These are phyloP conservation scores for Lonchura striata DNA, from an alignment of 2,113 vertebrate species.

Conservation along the genomic window DNA sequence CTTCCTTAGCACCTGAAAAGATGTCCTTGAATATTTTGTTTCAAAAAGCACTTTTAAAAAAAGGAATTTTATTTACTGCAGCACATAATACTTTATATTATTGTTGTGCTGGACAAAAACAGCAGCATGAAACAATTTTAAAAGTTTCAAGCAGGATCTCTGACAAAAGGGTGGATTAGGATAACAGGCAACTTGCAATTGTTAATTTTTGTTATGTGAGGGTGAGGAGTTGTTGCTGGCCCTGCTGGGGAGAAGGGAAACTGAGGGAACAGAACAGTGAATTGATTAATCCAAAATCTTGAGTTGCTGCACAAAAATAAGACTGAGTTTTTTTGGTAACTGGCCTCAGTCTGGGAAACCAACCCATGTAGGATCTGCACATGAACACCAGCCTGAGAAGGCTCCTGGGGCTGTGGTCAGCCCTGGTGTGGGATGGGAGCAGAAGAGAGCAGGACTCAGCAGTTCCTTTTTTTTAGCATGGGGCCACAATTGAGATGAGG, in stretches of 20 bases:
- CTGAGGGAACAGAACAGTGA: background rate
- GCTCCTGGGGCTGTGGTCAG: background rate
- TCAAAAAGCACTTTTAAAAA: background rate
- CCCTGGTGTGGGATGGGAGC: background rate
- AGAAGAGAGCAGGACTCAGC: background rate
- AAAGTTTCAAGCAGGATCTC: background rate
- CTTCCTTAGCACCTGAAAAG: background rate
- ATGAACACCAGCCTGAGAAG: background rate
- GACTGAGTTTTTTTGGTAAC: background rate
- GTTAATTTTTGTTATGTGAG: background rate
- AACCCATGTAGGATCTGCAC: background rate
- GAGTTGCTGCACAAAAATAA: background rate
- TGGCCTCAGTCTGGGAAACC: background rate
- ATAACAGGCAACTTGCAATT: background rate
- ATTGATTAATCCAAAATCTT: background rate
- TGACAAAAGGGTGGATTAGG: rapidly evolving
- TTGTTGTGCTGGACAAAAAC: background rate
- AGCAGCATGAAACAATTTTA: background rate
- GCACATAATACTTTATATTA: background rate
- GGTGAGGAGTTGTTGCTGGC: background rate
- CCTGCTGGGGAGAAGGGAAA: background rate
- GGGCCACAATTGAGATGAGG: background rate
- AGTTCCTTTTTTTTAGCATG: conserved; percentile 34
- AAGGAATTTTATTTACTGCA: background rate
- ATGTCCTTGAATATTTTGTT: background rate